phyloP scores from a whole-genome alignment of 2,797 vertebrate species.

The Lepilemur ruficaudatus region DNA sequence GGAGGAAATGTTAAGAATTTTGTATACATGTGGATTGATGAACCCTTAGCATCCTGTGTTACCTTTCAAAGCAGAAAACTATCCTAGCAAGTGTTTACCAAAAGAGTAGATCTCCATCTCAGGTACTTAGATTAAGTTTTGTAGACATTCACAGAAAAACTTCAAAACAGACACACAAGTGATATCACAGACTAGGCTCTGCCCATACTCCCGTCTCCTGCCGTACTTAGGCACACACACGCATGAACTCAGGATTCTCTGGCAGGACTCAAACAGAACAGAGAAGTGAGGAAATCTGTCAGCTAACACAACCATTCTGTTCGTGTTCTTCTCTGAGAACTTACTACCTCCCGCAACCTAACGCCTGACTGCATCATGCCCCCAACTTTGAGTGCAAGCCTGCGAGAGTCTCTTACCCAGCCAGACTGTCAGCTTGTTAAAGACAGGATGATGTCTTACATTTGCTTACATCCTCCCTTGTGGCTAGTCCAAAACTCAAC shows the following conservation, averaged over 20 bases:
- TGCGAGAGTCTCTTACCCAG: not conserved
- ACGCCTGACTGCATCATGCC: not conserved
- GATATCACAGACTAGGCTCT: not conserved
- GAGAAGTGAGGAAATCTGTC: not conserved
- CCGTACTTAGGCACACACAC: not conserved
- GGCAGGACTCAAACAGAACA: not conserved
- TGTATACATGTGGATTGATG: not conserved
- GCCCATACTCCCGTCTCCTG: not conserved
- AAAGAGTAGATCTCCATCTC: slow-evolving; percentile 14
- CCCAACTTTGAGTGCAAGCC: not conserved
- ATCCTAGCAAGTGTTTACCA: not conserved
- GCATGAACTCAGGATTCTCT: not conserved
- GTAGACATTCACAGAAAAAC: not conserved
- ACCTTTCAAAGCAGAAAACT: not conserved
- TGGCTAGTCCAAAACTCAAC: not conserved
- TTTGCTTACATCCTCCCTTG: not conserved
- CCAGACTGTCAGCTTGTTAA: not conserved
- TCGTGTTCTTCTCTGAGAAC: not conserved
- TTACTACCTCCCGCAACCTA: not conserved
- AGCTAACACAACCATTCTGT: not conserved
- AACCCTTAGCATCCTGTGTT: not conserved
- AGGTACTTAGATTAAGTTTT: slow-evolving; percentile 37
- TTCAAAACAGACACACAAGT: not conserved
- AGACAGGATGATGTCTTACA: not conserved
- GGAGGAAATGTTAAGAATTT: not conserved